Evolutionary conservation across 2,888 invertebrate species (phyloP).

Genomic region (Monochamus alternatus): DNA sequence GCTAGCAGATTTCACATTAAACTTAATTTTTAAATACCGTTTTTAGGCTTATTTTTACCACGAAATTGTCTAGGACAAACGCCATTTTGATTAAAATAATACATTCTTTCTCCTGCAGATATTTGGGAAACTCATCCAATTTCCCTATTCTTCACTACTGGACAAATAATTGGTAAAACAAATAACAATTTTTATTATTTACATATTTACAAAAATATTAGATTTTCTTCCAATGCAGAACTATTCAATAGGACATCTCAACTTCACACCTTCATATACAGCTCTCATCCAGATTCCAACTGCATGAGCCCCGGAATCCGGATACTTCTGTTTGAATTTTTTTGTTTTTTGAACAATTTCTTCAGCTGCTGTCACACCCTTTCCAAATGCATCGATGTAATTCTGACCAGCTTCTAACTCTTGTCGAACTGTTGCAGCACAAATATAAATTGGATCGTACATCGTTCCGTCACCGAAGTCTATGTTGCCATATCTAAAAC

Average conservation of each 20-base stretch:
- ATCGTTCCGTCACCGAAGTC: conserved; percentile 78
- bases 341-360: conserved; percentile 62
- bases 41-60: no score
- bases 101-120: no score
- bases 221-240: no score
- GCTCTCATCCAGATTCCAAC: conserved; percentile 76
- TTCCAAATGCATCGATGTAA: conserved; percentile 65
- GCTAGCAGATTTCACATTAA: no score
- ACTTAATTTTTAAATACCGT: no score
- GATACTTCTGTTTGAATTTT: conserved; percentile 62
- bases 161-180: no score
- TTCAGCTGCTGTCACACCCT: conserved; percentile 68
- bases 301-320: conserved; percentile 77
- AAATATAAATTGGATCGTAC: conserved; percentile 71
- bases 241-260: conserved; percentile 55
- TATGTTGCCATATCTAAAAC: conserved; percentile 75
- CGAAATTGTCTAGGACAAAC: no score
- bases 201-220: no score
- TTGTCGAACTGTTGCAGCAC: conserved; percentile 57
- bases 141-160: no score
- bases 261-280: conserved; percentile 70
- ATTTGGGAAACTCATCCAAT: no score
- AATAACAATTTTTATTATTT: no score
- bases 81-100: no score
- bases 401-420: conserved; percentile 53